Evolutionary conservation across 2,888 invertebrate genomes (phyloP), one percentile per base, ranked within the genome.

Genomic region (Synergus laeviventris): DNA sequence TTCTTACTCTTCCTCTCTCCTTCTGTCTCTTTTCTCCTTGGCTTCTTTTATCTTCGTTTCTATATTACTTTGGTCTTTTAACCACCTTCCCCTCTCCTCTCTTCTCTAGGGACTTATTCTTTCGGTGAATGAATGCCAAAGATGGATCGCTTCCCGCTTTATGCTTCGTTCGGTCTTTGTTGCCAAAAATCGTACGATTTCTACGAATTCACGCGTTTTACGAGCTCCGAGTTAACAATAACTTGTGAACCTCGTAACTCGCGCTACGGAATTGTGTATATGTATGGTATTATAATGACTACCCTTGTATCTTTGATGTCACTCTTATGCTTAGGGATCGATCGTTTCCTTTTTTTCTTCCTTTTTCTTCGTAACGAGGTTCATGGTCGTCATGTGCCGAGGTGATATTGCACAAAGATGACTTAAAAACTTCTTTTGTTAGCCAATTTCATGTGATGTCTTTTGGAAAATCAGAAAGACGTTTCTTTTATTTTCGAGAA

Each of bases 71-170:
- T 76, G 45, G 76, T 73, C 24, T 76, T 78, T 79, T 79, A 56
- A 56, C 42, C 73, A 73, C 42, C 38, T 49, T 59, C 14, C 39
- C 49, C 74, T 74, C 76, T 66, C 59, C 82, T 82, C 82, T 77
- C 78, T 78, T 66, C 78, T n/a, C 76, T 82, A 82, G 84, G 85
- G 84, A 81, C 84, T 85, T 82, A 85, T 87, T 89, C 86, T 86
- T 84, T 86, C 81, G 82, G 73, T 83, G 87, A 87, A 88, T 89
- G 87, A 88, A 88, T 86, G 83, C 85, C 84, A 88, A 88, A 89
- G 88, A 89, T 89, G 88, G 88, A 89, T 89, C 86, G 86, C 82
- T 86, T 85, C 86, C 84, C 84, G 83, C 85, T 86, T 84, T 85
- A 80, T 86, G 80, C 83, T 75, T 74, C 73, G 78, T 78, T 77